Conservation (phyloP, 2,113 vertebrate genomes). For the Heptranchias perlo region DNA sequence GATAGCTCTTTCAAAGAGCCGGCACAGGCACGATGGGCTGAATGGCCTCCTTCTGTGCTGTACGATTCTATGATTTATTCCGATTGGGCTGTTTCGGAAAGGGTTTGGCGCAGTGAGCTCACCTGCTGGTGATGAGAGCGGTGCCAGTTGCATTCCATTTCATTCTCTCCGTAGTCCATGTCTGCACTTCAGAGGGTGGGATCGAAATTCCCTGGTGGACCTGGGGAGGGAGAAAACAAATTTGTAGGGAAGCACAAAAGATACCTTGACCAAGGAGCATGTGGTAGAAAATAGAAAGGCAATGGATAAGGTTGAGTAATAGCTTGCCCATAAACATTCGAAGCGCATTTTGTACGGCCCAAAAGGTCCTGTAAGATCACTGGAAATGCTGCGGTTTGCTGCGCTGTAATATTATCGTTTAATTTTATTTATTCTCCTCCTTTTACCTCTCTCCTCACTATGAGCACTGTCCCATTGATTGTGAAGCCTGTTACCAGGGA, state of each 20-base stretch:
- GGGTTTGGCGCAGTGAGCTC: not conserved
- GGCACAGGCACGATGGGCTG: not conserved
- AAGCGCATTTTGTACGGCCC: not conserved
- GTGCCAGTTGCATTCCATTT: too few species aligned
- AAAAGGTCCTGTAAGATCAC: not conserved
- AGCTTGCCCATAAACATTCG: not conserved
- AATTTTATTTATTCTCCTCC: too few species aligned
- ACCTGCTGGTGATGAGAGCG: not conserved
- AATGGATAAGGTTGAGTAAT: not conserved
- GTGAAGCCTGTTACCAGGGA: not conserved
- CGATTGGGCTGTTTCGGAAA: not conserved
- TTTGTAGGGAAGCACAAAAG: not conserved
- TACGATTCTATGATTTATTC: not conserved
- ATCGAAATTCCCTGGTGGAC: not conserved
- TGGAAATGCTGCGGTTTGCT: too few species aligned
- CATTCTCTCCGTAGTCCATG: not conserved
- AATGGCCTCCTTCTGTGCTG: not conserved
- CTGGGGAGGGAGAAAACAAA: not conserved
- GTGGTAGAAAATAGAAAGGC: not conserved
- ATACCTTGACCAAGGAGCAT: not conserved
- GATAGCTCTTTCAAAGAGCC: not conserved
- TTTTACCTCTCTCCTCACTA: not conserved
- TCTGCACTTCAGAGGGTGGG: not conserved
- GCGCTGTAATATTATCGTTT: not conserved
- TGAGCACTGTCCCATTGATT: not conserved